These are phyloP conservation scores for Chaetodon trifascialis DNA, from an alignment of 2,113 vertebrate species.

Conservation along the genomic window DNA sequence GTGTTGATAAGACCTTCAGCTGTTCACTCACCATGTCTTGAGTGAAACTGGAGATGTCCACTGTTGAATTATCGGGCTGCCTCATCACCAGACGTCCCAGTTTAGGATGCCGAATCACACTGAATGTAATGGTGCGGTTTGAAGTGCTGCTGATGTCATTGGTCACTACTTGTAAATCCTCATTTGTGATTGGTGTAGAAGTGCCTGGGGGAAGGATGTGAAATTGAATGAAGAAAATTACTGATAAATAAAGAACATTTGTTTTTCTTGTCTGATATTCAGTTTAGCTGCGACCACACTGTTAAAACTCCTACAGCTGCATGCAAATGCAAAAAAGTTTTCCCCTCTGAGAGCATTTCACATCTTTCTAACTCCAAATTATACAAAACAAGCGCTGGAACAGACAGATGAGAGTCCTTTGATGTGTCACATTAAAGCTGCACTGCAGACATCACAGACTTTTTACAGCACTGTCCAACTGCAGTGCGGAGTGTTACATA, in stretches of 20 bases:
- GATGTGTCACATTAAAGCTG: constrained; percentile 66
- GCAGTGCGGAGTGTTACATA: constrained; percentile 52
- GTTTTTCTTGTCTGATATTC: constrained; percentile 4
- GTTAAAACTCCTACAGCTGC: constrained; percentile 19
- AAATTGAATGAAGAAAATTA: background rate
- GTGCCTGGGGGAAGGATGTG: constrained; percentile 80
- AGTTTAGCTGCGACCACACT: constrained; percentile 23
- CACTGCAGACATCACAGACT: constrained; percentile 61
- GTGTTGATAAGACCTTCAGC: background rate
- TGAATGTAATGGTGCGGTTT: constrained; percentile 87
- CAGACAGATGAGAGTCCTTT: constrained; percentile 53
- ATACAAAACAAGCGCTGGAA: constrained; percentile 49
- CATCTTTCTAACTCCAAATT: constrained; percentile 48
- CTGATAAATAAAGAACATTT: background rate
- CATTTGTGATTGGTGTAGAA: constrained; percentile 83
- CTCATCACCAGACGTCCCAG: constrained; percentile 86
- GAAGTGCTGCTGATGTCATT: constrained; percentile 84
- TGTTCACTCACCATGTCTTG: constrained; percentile 89
- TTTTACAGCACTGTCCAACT: constrained; percentile 56
- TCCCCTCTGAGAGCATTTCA: constrained; percentile 33
- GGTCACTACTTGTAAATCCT: constrained; percentile 87
- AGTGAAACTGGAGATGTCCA: constrained; percentile 88
- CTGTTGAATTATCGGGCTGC: constrained; percentile 79
- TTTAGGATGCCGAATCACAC: constrained; percentile 83
- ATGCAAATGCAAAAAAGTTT: constrained; percentile 7